Conservation (phyloP, 2,888 invertebrate genomes). For the Zygogramma bicolorata region DNA sequence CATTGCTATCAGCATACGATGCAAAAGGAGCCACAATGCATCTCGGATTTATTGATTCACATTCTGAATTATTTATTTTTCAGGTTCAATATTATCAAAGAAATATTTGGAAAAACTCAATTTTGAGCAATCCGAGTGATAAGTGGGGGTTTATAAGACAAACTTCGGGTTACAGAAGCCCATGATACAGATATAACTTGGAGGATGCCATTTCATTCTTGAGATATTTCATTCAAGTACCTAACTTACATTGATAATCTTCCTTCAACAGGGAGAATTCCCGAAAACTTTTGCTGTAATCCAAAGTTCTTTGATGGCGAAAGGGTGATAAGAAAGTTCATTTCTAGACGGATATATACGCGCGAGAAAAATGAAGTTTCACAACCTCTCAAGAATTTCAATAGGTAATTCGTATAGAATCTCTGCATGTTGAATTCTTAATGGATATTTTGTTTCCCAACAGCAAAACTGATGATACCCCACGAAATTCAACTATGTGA, state of each 20-base stretch:
- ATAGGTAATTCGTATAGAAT: no score
- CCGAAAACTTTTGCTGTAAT: not conserved
- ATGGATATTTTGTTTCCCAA: no score
- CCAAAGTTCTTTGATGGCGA: conserved; percentile 3
- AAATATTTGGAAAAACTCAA: not conserved
- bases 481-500: no score
- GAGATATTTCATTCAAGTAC: not conserved
- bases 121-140: not conserved
- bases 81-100: no score
- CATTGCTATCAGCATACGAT: no score
- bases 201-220: not conserved
- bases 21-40: no score
- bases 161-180: not conserved
- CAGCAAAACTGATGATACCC: no score
- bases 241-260: conserved; percentile 1
- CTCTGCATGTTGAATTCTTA: no score
- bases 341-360: not conserved
- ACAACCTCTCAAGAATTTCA: not conserved
- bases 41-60: no score
- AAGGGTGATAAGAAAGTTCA: conserved; percentile 5
- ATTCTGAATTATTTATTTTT: no score
- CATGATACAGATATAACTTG: not conserved
- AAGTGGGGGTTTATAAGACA: no score
- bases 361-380: not conserved
- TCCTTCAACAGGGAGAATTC: not conserved